A percentile compares a stretch with the other conserved stretches of the same genome.
Conservation (phyloP, 2,797 vertebrate genomes). For the Pseudochaenichthys georgianus region DNA sequence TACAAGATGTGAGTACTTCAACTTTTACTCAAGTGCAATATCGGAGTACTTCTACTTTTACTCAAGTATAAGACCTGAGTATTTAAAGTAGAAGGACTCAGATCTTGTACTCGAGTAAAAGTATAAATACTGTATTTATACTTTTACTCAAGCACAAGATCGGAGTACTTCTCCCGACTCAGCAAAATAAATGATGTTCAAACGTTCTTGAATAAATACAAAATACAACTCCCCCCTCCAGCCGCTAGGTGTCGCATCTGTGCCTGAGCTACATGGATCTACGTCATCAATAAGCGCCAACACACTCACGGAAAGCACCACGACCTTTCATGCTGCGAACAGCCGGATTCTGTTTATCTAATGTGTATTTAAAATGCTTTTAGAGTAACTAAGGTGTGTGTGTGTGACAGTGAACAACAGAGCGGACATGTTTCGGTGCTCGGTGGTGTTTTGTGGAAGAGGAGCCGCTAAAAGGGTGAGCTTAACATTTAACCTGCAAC, state of each 20-base stretch:
- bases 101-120: no score
- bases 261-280: rapidly evolving
- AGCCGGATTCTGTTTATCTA: rapidly evolving
- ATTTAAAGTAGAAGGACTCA: no score
- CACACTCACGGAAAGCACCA: not conserved
- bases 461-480: slow-evolving; percentile 68
- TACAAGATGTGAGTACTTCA: no score
- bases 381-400: not conserved
- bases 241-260: not conserved
- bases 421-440: slow-evolving; percentile 60
- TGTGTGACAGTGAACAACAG: not conserved
- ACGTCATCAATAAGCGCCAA: slow-evolving; percentile 60
- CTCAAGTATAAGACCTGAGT: no score
- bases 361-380: not conserved
- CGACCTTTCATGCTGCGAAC: slow-evolving; percentile 55
- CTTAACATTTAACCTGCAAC: not conserved
- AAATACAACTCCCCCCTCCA: not conserved
- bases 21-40: no score
- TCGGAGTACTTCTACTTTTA: no score
- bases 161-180: no score
- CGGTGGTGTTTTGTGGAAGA: slow-evolving; percentile 50
- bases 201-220: no score
- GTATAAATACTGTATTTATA: no score
- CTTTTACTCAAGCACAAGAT: no score
- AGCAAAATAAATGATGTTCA: no score